Evolutionary conservation across 2,113 vertebrate species (phyloP).

Genomic region (Echinops telfairi): DNA sequence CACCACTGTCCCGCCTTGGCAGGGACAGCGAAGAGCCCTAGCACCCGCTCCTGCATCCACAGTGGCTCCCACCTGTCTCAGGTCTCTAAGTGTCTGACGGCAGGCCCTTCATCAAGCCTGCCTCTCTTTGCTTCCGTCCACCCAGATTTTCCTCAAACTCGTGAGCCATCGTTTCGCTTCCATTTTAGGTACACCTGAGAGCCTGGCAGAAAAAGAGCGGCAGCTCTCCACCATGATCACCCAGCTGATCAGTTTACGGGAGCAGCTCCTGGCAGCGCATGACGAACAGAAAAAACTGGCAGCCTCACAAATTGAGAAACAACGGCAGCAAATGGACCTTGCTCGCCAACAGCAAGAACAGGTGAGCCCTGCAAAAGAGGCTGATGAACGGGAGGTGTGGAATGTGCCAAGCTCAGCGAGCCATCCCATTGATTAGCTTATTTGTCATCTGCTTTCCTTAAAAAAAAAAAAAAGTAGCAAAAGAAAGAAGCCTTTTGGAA

Average conservation of each 20-base stretch:
- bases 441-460: slow-evolving; percentile 64
- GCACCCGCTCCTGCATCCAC: background rate
- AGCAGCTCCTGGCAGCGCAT: slow-evolving; percentile 98
- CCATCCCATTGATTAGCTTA: slow-evolving; percentile 73
- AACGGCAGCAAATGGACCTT: slow-evolving; percentile 99
- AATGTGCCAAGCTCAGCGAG: slow-evolving; percentile 59
- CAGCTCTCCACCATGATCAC: slow-evolving; percentile 99
- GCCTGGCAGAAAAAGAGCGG: slow-evolving; percentile 98
- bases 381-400: slow-evolving; percentile 66
- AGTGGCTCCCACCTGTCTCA: background rate
- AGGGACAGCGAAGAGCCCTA: background rate
- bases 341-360: slow-evolving; percentile 99
- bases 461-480: background rate
- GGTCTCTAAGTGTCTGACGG: background rate
- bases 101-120: slow-evolving; percentile 15
- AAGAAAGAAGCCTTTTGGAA: slow-evolving; percentile 48
- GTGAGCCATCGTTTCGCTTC: slow-evolving; percentile 81
- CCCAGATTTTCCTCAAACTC: slow-evolving; percentile 69
- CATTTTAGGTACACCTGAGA: slow-evolving; percentile 96
- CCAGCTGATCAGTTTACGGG: slow-evolving; percentile 98
- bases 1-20: background rate
- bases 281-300: slow-evolving; percentile 99
- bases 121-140: background rate
- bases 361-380: slow-evolving; percentile 88
- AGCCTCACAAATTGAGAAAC: slow-evolving; percentile 99